phyloP scores from a whole-genome alignment of 2,888 invertebrate genomes.

The Cataglyphis albicans region DNA sequence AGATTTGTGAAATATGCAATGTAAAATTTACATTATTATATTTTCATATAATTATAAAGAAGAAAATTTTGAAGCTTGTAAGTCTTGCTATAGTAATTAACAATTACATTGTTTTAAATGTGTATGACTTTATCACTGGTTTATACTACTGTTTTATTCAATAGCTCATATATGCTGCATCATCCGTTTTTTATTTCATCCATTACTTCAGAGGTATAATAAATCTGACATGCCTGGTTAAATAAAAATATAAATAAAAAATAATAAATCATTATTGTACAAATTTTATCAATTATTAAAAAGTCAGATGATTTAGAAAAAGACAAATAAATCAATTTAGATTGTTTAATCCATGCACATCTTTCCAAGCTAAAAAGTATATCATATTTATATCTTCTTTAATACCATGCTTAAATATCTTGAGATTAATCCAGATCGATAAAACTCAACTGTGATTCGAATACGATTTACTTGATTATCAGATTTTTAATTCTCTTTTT shows the following conservation, averaged over 20 bases:
- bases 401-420: background rate
- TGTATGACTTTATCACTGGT: background rate
- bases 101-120: background rate
- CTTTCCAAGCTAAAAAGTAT: background rate
- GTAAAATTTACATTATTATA: slow-evolving; percentile 34
- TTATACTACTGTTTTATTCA: background rate
- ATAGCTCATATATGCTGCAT: background rate
- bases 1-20: slow-evolving; percentile 21
- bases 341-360: slow-evolving; percentile 19
- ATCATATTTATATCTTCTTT: background rate
- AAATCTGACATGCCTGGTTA: background rate
- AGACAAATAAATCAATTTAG: slow-evolving; percentile 5
- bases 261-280: background rate
- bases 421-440: slow-evolving; percentile 6
- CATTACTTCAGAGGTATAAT: background rate
- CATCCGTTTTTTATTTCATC: background rate
- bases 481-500: slow-evolving; percentile 6
- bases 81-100: background rate
- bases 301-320: background rate
- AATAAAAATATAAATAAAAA: background rate
- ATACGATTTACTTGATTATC: slow-evolving; percentile 14
- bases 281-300: background rate
- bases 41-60: background rate
- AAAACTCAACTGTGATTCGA: background rate
- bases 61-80: slow-evolving; percentile 14